Evolutionary conservation across 2,113 vertebrate genomes (phyloP), one percentile per base, ranked within the genome.

Genomic region (Alouatta palliata): DNA sequence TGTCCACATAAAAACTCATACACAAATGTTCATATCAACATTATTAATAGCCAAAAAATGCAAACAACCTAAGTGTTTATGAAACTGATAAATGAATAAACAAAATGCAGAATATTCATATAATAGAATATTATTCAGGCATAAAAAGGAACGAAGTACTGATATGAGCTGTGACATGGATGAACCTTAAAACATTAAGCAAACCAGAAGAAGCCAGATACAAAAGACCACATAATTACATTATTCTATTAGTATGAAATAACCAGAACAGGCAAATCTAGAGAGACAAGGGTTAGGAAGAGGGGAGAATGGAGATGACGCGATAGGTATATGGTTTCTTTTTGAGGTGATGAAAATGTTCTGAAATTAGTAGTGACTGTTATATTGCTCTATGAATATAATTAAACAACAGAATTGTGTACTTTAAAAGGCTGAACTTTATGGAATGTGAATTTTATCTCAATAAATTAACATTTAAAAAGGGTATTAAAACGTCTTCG

Each of bases 101-200:
- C 37, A 73, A 75, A 81, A 58, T 43, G 66, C 32, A 13, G 27
- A 21, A 75, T 81, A 73, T 70, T 75, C 64, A 87, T 47, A 66
- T 32, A 73, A 23, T 13, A 21, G 40, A 76, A 49, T 40, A 85
- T 82, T 91, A 94, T 87, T 87, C 66, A 81, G 37, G 45, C 37
- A 94, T 35, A 66, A 52, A 87, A 90, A 37, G 25, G 66, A 47
- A 61, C 35, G 45, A 80, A 81, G 45, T 73, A 64, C 45, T 52
- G 35, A 95, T 91, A 52, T 17, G 81, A n/a, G 40, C 37, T 32
- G 71, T 25, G 43, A 61, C 23, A 87, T 52, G n/a, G 21, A 87
- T 47, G 83, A 92, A 92, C 45, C 45, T 54, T 66, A 95, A 95
- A 95, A 61, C 83, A 87, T n/a, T 49, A 81, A 30, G 13, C n/a